Percentiles rank a stretch among this genome's conserved stretches.
Conservation (phyloP, 2,113 vertebrate genomes). For the western clawed frog (Xenopus tropicalis) region UCB_Xtro_10.0 CM004449.2:110793001-110793500, state of each 20-base stretch:
- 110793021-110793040: conserved; percentile 50
- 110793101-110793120: conserved; percentile 38
- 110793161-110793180: conserved; percentile 48
- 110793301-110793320: conserved; percentile 55
- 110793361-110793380: conserved; percentile 85
- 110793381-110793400: conserved; percentile 70
- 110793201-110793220: conserved; percentile 60
- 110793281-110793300: conserved; percentile 65
- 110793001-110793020: conserved; percentile 51
- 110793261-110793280: conserved; percentile 52
- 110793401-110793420: conserved; percentile 28
- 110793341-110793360: conserved; percentile 89
- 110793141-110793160: conserved; percentile 48
- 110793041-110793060: conserved; percentile 55
- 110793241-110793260: conserved; percentile 59
- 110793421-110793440: conserved; percentile 47
- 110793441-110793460: conserved; percentile 51
- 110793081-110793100: conserved; percentile 41
- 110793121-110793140: conserved; percentile 32
- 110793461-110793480: conserved; percentile 47
- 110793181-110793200: conserved; percentile 65
- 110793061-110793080: conserved; percentile 54
- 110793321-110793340: conserved; percentile 81
- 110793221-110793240: conserved; percentile 35
- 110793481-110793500: conserved; percentile 83